A percentile compares a stretch with the other conserved stretches of the same genome.
Evolutionary conservation across 92 coral and sea anemone genomes (phyloP).

Genomic region (Desmophyllum pertusum): DNA sequence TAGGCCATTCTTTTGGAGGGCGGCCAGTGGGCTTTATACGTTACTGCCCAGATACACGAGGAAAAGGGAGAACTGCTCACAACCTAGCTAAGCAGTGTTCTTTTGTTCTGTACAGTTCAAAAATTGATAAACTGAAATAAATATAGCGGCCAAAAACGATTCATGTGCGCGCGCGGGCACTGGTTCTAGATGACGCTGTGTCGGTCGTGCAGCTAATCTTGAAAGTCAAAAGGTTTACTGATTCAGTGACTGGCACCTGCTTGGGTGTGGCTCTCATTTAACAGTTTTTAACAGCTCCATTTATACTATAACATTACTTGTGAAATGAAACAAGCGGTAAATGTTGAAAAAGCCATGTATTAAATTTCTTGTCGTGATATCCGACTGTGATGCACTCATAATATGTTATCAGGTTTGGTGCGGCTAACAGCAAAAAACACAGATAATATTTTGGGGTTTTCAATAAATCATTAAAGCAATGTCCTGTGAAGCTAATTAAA

Average conservation of each 20-base stretch:
- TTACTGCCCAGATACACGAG: neutral
- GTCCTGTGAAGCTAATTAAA: slow-evolving; percentile 34
- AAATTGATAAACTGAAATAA: neutral
- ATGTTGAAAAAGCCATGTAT: neutral
- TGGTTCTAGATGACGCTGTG: neutral
- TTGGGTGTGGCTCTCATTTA: slow-evolving; percentile 30
- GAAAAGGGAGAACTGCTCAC: neutral
- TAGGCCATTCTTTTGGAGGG: neutral
- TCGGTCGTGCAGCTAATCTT: slow-evolving; percentile 7
- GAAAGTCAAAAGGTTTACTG: slow-evolving; percentile 13
- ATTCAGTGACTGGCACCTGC: slow-evolving; percentile 10
- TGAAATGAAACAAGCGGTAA: neutral
- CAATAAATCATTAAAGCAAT: slow-evolving; percentile 31
- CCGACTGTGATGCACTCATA: neutral
- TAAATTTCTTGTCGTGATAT: neutral
- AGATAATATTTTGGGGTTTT: neutral
- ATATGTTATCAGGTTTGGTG: neutral
- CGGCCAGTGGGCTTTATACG: neutral
- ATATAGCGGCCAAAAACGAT: too few relatives aligned
- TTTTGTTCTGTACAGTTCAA: neutral
- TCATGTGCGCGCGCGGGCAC: too few relatives aligned
- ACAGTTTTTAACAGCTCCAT: neutral
- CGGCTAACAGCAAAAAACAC: neutral
- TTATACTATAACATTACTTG: neutral
- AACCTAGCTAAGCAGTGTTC: neutral